Base-by-base conservation (phyloP, 2,888 invertebrate genomes). In the Nephrotoma flavescens region DNA sequence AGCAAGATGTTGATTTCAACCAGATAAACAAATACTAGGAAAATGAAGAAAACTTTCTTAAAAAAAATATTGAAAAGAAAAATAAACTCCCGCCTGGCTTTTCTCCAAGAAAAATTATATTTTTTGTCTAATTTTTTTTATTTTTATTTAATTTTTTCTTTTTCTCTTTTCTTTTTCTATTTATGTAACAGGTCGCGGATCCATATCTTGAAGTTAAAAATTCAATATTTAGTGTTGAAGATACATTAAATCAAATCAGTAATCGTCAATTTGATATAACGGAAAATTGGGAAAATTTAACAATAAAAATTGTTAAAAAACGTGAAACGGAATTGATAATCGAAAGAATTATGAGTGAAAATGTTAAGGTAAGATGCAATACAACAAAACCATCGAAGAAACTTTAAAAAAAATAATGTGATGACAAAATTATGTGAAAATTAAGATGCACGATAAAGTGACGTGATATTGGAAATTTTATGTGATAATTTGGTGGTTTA, bases 201-300 rank as follows among this genome's bases (percentile, higher is more conserved):
- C 94, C 94, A 88, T 94, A 95, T 92, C 93, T 96, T 89, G 95
- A 95, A 91, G 92, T 94, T 88, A 93, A 94, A 89, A 93, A 94
- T 90, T 94, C 95, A 88, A 92, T 93, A 90, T 91, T 93, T 89
- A 94, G 95, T 91, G 94, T 95, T 88, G 94, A 95, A 91, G 94
- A 94, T 87, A 93, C 95, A 89, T 92, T 95, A 90, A 95, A 95
- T 89, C 93, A 94, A 88, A 93, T 95, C 89, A 93, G 94, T 88
- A 93, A 93, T 91, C 92, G 94, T 88, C 94, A 95, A 91, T 91
- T 94, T 89, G 92, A 93, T 89, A 92, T 96, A 88, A 94, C 94
- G 88, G 94, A 94, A 88, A 94, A 94, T 90, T 95, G 95, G 94
- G 94, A 95, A 90, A 94, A 93, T 90, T 95, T 95, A 94, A 94